These are phyloP conservation scores for Mus musculus DNA, from an alignment of 2,113 vertebrate genomes.

Conservation along the genomic window GRCm39 chr2:172765501-172766000, in stretches of 20 bases:
- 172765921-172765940: no score
- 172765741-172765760: neutral
- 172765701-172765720: neutral
- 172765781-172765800: neutral
- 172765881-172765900: neutral
- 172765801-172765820: neutral
- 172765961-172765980: neutral
- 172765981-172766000: neutral
- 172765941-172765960: fast-evolving
- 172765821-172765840: neutral
- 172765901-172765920: neutral
- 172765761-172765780: neutral
- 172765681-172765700: neutral
- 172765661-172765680: neutral
- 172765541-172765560: no score
- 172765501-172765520: fast-evolving
- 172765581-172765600: neutral
- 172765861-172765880: neutral
- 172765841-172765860: neutral
- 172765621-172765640: fast-evolving
- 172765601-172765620: neutral
- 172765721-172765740: no score
- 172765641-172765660: neutral
- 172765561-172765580: no score
- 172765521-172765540: neutral